phyloP scores from a whole-genome alignment of 1,140 invertebrate species.

The Liolophura sinensis region DNA sequence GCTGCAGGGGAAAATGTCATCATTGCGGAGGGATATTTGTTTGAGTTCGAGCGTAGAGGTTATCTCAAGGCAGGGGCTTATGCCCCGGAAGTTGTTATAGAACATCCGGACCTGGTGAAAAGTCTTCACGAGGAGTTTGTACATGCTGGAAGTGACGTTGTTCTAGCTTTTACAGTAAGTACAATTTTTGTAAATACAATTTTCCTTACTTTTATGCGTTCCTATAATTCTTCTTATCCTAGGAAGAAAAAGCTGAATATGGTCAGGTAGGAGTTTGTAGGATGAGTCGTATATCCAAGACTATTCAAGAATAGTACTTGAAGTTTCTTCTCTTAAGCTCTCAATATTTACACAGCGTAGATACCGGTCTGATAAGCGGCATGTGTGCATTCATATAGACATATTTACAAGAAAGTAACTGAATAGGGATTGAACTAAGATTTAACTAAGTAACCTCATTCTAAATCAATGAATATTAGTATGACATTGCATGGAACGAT shows the following conservation, averaged over 20 bases:
- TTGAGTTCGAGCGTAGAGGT: constrained; percentile 44
- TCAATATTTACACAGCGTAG: no score
- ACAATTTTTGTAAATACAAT: not conserved
- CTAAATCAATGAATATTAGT: no score
- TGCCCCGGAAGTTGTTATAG: constrained; percentile 45
- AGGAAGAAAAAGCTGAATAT: not conserved
- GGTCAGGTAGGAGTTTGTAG: not conserved
- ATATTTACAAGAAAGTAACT: no score
- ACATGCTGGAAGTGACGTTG: constrained; percentile 46
- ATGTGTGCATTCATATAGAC: no score
- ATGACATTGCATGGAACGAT: no score
- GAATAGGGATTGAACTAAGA: no score
- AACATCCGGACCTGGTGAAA: constrained; percentile 34
- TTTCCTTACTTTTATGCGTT: not conserved
- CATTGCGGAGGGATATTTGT: constrained; percentile 47
- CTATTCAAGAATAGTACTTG: not conserved
- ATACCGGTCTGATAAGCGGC: no score
- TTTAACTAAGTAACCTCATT: no score
- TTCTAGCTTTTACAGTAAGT: constrained; percentile 44
- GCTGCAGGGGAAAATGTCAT: constrained; percentile 31
- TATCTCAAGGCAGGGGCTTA: constrained; percentile 36
- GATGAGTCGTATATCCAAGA: not conserved
- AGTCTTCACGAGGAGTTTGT: constrained; percentile 40
- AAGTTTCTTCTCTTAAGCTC: no score
- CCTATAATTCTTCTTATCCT: not conserved